A percentile compares a stretch with the other conserved stretches of the same genome.
Conservation (phyloP, 2,797 vertebrate genomes). For the Manis crassicaudata region DNA sequence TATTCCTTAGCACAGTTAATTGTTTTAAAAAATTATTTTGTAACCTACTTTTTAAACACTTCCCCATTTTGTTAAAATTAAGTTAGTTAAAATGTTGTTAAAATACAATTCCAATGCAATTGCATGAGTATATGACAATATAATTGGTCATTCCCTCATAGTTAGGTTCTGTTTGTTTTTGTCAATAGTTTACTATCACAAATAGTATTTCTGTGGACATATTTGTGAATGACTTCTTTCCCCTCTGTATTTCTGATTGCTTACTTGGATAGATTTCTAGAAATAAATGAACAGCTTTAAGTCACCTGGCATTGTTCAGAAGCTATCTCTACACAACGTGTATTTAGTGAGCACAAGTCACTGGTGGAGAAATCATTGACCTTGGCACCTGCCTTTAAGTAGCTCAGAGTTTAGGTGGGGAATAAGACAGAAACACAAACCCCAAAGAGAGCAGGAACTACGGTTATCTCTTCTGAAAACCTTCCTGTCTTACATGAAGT, state of each 20-base stretch:
- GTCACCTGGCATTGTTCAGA: background rate
- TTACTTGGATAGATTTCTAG: background rate
- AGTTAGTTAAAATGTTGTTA: background rate
- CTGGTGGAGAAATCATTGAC: background rate
- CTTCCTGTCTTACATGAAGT: background rate
- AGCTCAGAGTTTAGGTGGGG: background rate
- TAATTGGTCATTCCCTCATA: background rate
- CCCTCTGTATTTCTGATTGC: background rate
- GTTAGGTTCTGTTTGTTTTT: background rate
- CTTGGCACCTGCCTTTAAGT: background rate
- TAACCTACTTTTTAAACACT: background rate
- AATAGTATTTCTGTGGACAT: background rate
- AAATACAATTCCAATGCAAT: background rate
- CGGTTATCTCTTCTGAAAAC: background rate
- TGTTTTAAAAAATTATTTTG: background rate
- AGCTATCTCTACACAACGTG: background rate
- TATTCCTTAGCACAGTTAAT: background rate
- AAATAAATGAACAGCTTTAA: background rate
- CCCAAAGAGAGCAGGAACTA: background rate
- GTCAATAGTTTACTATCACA: background rate
- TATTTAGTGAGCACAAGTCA: background rate
- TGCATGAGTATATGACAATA: too few relatives aligned
- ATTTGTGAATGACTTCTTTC: background rate
- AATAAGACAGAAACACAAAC: background rate
- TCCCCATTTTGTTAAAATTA: background rate